phyloP scores from a whole-genome alignment of 92 coral and sea anemone species.

The Heliopora coerulea region DNA sequence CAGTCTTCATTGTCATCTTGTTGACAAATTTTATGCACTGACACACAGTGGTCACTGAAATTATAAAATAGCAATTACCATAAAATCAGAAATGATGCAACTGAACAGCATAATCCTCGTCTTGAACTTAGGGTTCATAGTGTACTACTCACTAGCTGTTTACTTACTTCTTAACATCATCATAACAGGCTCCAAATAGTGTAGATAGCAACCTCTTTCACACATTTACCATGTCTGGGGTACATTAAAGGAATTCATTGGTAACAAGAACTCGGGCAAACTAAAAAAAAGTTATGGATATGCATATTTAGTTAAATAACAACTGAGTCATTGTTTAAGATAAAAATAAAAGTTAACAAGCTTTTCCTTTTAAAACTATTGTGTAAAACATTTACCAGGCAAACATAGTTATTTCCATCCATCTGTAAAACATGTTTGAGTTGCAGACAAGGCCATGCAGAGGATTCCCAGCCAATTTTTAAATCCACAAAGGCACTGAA shows the following conservation, averaged over 20 bases:
- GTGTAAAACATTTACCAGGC: no score
- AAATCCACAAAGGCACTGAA: no score
- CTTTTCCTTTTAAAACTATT: no score
- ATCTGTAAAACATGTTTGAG: no score
- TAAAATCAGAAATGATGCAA: not conserved
- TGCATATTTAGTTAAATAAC: no score
- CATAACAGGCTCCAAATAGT: constrained; percentile 46
- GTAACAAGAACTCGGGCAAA: constrained; percentile 17
- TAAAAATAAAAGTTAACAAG: no score
- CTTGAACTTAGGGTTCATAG: no score
- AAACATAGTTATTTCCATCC: no score
- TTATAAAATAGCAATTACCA: not conserved
- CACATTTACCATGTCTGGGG: constrained; percentile 1
- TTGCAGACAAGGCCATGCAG: no score
- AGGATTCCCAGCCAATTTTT: no score
- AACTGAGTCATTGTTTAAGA: no score
- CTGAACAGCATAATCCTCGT: not conserved
- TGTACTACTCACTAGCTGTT: not conserved
- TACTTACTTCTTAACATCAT: constrained; percentile 34
- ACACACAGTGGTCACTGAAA: constrained; percentile 17
- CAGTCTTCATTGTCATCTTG: constrained; percentile 63
- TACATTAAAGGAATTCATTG: not conserved
- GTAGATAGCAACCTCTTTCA: constrained; percentile 19
- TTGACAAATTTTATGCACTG: constrained; percentile 47
- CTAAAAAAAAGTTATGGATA: not conserved